phyloP scores from a whole-genome alignment of 2,113 vertebrate species.

The Aphyosemion australe region DNA sequence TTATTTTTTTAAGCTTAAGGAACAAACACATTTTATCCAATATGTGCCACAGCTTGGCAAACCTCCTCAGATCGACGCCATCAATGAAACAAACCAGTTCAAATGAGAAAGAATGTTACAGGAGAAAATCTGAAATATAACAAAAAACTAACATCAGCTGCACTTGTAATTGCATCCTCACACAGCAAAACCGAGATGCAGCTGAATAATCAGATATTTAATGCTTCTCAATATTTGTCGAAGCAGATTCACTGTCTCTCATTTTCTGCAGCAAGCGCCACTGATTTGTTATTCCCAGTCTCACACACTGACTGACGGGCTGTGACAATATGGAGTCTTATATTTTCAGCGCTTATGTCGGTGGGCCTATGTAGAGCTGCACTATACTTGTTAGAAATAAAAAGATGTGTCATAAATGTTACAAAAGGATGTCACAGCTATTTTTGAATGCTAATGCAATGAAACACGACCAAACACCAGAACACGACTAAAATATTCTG shows the following conservation, averaged over 20 bases:
- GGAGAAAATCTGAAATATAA: not conserved
- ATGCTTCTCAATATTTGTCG: conserved; percentile 88
- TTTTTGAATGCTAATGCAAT: conserved; percentile 9
- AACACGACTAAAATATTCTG: conserved; percentile 62
- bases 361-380: not conserved
- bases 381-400: not conserved
- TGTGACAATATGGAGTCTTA: conserved; percentile 1
- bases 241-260: conserved; percentile 82
- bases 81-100: not conserved
- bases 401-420: not conserved
- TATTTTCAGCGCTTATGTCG: conserved; percentile 1
- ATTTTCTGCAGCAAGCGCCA: conserved; percentile 81
- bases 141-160: not conserved
- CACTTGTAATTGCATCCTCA: conserved; percentile 3
- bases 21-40: not conserved
- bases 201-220: conserved; percentile 87
- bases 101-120: too few relatives aligned
- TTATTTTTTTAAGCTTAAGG: too few relatives aligned
- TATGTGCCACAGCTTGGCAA: not conserved
- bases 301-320: conserved; percentile 17
- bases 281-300: conserved; percentile 86
- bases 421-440: not conserved
- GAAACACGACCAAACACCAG: conserved; percentile 41
- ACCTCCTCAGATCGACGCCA: too few relatives aligned
- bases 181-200: conserved; percentile 79